These are phyloP conservation scores for Drosophila mulleri DNA, from an alignment of 2,888 invertebrate species.

Conservation along the genomic window DNA sequence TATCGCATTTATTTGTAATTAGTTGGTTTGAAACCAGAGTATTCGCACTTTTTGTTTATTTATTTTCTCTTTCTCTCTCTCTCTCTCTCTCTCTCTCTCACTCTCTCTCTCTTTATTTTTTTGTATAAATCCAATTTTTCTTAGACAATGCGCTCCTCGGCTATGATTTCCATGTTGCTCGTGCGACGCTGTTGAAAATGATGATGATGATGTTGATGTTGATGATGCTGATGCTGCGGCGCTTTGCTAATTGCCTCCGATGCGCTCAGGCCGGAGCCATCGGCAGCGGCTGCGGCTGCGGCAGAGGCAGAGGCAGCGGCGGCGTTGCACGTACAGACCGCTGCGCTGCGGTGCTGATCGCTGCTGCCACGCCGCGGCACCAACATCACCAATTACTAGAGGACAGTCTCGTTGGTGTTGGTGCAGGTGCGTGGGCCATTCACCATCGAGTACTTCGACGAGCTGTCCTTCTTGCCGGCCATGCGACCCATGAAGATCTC, in stretches of 20 bases:
- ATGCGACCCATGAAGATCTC: conserved; percentile 88
- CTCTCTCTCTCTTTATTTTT: background rate
- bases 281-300: background rate
- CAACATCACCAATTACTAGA: conserved; percentile 83
- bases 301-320: conserved; percentile 16
- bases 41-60: conserved; percentile 9
- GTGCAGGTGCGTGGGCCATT: conserved; percentile 93
- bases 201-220: conserved; percentile 41
- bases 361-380: conserved; percentile 79
- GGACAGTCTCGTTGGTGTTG: conserved; percentile 93
- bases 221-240: conserved; percentile 41
- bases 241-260: conserved; percentile 12
- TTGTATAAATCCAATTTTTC: background rate
- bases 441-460: conserved; percentile 92
- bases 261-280: background rate
- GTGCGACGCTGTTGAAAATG: conserved; percentile 58
- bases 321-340: conserved; percentile 59
- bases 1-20: conserved; percentile 4
- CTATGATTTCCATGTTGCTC: conserved; percentile 77
- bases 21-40: conserved; percentile 35
- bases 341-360: conserved; percentile 65
- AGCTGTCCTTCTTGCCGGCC: conserved; percentile 88
- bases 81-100: background rate
- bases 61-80: background rate
- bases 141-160: conserved; percentile 70